These are phyloP conservation scores for Polyergus mexicanus DNA, from an alignment of 1,140 invertebrate species.

Conservation along the genomic window DNA sequence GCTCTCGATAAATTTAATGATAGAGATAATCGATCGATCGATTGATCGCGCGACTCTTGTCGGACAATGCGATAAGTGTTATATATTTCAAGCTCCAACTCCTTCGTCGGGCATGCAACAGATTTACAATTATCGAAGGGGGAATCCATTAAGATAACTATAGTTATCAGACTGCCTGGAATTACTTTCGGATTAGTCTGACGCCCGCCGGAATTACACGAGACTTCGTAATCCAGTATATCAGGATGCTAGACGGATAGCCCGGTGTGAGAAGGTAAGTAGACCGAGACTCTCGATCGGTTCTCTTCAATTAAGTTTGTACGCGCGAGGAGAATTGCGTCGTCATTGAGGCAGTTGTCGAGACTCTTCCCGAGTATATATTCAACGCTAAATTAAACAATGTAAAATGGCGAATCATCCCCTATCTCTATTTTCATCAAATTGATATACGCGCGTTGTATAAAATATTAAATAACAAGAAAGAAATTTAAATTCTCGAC, in stretches of 20 bases:
- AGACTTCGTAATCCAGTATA: constrained; percentile 55
- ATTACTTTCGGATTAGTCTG: constrained; percentile 72
- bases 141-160: constrained; percentile 53
- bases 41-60: constrained; percentile 46
- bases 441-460: neutral
- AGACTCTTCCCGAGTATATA: too few relatives aligned
- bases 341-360: neutral
- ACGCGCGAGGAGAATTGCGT: constrained; percentile 23
- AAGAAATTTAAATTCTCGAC: neutral
- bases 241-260: constrained; percentile 6
- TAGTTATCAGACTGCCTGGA: constrained; percentile 59
- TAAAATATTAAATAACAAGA: neutral
- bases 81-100: neutral
- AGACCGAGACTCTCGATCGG: constrained; percentile 11
- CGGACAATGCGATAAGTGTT: constrained; percentile 29
- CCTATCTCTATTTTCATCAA: neutral
- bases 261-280: neutral
- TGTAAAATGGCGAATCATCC: neutral
- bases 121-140: constrained; percentile 63
- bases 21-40: constrained; percentile 38
- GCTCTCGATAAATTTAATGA: constrained; percentile 26
- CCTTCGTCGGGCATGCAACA: constrained; percentile 11
- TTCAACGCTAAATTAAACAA: neutral
- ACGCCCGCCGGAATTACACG: constrained; percentile 58
- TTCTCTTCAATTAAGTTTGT: constrained; percentile 31